Evolutionary conservation across 2,888 invertebrate genomes (phyloP).

Genomic region (Acanthosepion esculentum): DNA sequence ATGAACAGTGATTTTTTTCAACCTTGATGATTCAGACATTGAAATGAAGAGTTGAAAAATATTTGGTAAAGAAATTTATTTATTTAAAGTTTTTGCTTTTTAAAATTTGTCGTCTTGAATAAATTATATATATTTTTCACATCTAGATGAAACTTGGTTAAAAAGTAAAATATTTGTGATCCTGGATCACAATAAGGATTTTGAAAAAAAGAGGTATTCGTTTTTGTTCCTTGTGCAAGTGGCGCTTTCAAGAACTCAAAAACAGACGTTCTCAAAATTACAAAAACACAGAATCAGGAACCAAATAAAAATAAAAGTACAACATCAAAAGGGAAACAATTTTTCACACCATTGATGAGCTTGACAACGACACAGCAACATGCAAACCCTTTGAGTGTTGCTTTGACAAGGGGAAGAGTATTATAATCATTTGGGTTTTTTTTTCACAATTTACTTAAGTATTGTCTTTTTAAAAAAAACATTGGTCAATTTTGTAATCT

Average conservation of each 20-base stretch:
- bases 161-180: neutral
- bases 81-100: neutral
- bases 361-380: neutral
- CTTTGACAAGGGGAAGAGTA: neutral
- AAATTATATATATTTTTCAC: neutral
- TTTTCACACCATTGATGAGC: neutral
- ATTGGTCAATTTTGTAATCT: neutral
- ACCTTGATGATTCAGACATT: neutral
- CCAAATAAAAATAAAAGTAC: neutral
- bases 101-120: neutral
- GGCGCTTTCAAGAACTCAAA: neutral
- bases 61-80: neutral
- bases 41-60: neutral
- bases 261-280: neutral
- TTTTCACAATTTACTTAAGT: neutral
- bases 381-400: neutral
- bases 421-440: neutral
- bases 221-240: neutral
- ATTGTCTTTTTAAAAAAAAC: neutral
- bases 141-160: neutral
- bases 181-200: neutral
- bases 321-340: constrained; percentile 36
- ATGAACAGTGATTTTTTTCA: too few relatives aligned
- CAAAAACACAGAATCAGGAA: neutral
- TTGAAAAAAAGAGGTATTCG: neutral